Base-by-base conservation (phyloP, 2,888 invertebrate species). In the Itoplectis maculator region DNA sequence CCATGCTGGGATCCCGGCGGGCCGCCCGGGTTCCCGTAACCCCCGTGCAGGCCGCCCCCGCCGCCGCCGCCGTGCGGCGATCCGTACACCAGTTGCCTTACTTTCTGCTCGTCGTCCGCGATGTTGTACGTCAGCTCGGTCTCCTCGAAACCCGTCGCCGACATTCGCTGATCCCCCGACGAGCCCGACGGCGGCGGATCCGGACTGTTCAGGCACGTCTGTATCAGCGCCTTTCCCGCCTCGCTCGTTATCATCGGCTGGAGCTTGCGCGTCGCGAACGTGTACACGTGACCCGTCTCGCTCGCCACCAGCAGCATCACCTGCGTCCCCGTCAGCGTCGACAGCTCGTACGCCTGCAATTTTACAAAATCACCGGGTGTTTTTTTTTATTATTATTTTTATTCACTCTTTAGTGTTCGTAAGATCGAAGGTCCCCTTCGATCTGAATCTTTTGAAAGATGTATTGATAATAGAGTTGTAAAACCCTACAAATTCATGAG, bases 191-290 rank as follows among this genome's bases (percentile, higher is more conserved):
- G 96, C 82, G 96, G 97, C 84, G 98, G 98, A 93, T 99, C 99
- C 61, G 99, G 99, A 66, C 98, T 98, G 94, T 99, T 99, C 84
- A 99, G 96, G 94, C 99, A 99, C 88, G 99, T 99, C 94, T 99
- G 99, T 91, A 99, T 99, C 88, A 99, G 95, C 86, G 98, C 97
- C 93, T 99, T 99, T 88, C 99, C 99, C 81, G 97, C 97, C 93
- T 97, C 97, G 88, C 99, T 99, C 65, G 99, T 99, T 93, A 99
- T 99, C 99, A 99, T 99, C 87, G 99, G 99, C 94, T 99, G 99
- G 74, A 99, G 95, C 93, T 99, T 99, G 88, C 99, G 96, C 88
- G 99, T 99, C 85, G 99, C 99, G 94, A 99, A 99, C 84, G 99
- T 99, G 94, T 99, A 99, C 91, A 99, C 99, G 94, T 99, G 99